phyloP scores from a whole-genome alignment of 2,888 invertebrate species.

The Xestia sexstrigata region DNA sequence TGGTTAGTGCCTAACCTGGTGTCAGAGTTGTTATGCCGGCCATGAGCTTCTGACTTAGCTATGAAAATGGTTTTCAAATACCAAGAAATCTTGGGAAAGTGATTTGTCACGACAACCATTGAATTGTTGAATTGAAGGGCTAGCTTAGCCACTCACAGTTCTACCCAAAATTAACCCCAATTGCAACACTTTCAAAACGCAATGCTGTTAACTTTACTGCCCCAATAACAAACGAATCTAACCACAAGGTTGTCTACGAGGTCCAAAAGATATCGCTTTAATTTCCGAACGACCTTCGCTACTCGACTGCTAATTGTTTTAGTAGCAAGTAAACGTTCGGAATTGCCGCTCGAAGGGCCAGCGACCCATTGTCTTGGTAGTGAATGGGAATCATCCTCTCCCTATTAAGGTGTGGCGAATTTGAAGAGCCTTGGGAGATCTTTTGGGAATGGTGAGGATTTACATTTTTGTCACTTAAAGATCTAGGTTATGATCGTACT shows the following conservation, averaged over 20 bases:
- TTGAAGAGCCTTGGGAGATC: conserved; percentile 40
- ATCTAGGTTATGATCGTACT: neutral
- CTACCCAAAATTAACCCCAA: neutral
- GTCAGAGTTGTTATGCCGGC: no score
- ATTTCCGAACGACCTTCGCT: conserved; percentile 54
- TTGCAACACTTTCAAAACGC: conserved; percentile 1
- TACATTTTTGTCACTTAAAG: neutral
- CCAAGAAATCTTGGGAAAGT: neutral
- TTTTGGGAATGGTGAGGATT: conserved; percentile 17
- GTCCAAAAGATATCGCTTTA: conserved; percentile 52
- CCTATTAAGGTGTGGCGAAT: conserved; percentile 54
- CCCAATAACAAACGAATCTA: conserved; percentile 23
- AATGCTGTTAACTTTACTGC: neutral
- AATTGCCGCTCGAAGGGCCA: conserved; percentile 66
- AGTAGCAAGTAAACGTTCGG: conserved; percentile 68
- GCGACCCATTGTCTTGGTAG: conserved; percentile 73
- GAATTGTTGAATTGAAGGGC: neutral
- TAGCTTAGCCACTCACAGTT: neutral
- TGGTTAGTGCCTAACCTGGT: no score
- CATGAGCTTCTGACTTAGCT: no score
- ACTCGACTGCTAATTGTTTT: conserved; percentile 73
- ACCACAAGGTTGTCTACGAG: neutral
- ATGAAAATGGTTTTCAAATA: neutral
- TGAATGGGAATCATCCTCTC: conserved; percentile 75
- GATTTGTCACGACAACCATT: neutral